Percentiles rank a stretch among this genome's conserved stretches.
These are phyloP conservation scores for Hemiprocne comata DNA, from an alignment of 2,113 vertebrate species.

Conservation along the genomic window DNA sequence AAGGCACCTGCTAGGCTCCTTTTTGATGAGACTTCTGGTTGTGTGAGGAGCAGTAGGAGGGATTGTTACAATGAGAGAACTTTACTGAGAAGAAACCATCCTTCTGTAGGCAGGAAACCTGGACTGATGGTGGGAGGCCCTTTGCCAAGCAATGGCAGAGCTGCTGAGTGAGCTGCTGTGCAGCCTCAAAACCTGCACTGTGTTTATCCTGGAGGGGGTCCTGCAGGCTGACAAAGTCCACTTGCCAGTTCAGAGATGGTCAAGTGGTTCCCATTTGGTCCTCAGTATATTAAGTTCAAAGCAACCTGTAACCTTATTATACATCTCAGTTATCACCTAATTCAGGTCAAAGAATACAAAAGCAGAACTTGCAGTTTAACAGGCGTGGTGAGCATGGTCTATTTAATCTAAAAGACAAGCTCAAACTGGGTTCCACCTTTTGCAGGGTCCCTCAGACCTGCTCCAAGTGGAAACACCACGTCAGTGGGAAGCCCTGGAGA, in stretches of 20 bases:
- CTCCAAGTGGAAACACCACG: not conserved
- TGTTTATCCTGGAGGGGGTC: not conserved
- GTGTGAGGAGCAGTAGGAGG: not conserved
- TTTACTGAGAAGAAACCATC: not conserved
- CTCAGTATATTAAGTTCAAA: not conserved
- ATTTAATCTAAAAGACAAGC: constrained; percentile 9
- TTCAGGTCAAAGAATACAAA: constrained; percentile 18
- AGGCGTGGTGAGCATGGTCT: not conserved
- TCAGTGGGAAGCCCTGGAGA: constrained; percentile 42
- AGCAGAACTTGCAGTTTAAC: not conserved
- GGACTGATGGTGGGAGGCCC: not conserved
- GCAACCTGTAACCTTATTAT: not conserved
- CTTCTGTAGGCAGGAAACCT: not conserved
- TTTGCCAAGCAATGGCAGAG: not conserved
- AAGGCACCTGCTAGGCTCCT: not conserved
- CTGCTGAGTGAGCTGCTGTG: not conserved
- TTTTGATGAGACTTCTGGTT: not conserved
- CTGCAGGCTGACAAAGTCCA: not conserved
- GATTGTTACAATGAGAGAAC: not conserved
- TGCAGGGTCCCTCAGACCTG: not conserved
- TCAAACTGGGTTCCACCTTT: constrained; percentile 49
- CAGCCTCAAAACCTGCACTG: not conserved
- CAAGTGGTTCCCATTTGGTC: not conserved
- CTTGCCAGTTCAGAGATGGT: not conserved
- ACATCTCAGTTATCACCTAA: not conserved